phyloP scores from a whole-genome alignment of 2,113 vertebrate species.

The Myotis davidii region DNA sequence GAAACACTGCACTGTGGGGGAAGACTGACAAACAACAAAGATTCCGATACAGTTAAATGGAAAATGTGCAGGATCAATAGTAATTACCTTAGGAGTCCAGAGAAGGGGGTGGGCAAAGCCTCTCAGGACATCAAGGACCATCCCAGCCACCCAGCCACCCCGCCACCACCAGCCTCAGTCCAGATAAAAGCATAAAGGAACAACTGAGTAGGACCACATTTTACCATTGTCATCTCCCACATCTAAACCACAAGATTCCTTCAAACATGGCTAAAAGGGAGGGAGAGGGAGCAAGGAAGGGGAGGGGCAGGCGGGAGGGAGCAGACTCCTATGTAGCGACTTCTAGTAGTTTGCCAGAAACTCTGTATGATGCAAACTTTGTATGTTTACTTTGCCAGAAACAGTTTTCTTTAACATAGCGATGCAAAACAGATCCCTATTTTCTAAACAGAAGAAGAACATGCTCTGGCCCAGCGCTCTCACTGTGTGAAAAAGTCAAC shows the following conservation, averaged over 20 bases:
- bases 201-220: neutral
- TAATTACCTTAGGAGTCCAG: neutral
- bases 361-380: neutral
- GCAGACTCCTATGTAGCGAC: neutral
- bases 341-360: neutral
- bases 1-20: neutral
- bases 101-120: neutral
- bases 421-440: neutral
- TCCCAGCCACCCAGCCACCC: neutral
- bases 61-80: neutral
- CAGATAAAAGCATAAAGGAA: neutral
- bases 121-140: neutral
- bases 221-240: neutral
- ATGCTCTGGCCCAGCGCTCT: neutral
- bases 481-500: neutral
- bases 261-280: neutral
- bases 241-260: neutral
- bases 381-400: neutral
- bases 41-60: neutral
- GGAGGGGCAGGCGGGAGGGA: neutral
- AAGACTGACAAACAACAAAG: neutral
- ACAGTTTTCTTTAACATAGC: neutral
- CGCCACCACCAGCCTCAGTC: fast-evolving
- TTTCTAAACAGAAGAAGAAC: constrained; percentile 18
- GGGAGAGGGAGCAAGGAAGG: neutral